A percentile compares a stretch with the other conserved stretches of the same genome.
These are phyloP conservation scores for Parus major DNA, from an alignment of 2,113 vertebrate species.

Conservation along the genomic window DNA sequence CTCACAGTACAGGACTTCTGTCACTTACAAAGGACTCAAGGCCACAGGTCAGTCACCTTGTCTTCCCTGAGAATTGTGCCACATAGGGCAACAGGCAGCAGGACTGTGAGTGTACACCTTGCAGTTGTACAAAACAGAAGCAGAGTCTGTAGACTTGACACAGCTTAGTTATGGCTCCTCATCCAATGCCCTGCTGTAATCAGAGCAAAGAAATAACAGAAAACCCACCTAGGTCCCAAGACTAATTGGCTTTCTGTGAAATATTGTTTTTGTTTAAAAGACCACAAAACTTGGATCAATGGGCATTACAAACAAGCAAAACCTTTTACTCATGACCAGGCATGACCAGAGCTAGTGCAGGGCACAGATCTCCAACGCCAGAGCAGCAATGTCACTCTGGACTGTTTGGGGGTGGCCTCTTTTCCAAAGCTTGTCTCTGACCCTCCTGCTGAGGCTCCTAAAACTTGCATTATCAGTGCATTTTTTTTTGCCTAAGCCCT, in stretches of 20 bases:
- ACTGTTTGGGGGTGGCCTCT: background rate
- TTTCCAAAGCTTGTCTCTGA: background rate
- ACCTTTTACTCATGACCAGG: background rate
- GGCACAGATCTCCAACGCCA: background rate
- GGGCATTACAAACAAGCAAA: background rate
- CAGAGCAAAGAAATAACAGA: background rate
- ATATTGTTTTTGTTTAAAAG: background rate
- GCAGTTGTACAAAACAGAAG: background rate
- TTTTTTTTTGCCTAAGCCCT: background rate
- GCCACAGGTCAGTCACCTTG: background rate
- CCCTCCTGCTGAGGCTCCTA: background rate
- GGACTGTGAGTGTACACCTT: background rate
- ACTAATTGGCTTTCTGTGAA: background rate
- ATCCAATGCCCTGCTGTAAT: background rate
- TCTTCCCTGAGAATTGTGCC: background rate
- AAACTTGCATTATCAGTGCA: background rate
- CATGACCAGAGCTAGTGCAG: background rate
- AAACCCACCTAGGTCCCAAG: background rate
- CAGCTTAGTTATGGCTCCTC: background rate
- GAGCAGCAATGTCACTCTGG: background rate
- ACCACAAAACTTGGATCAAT: background rate
- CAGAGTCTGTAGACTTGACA: background rate
- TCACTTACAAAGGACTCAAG: background rate
- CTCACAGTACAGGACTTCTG: background rate
- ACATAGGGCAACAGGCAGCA: background rate